Evolutionary conservation across 1,140 invertebrate genomes (phyloP).

Genomic region (Mizuhopecten yessoensis): DNA sequence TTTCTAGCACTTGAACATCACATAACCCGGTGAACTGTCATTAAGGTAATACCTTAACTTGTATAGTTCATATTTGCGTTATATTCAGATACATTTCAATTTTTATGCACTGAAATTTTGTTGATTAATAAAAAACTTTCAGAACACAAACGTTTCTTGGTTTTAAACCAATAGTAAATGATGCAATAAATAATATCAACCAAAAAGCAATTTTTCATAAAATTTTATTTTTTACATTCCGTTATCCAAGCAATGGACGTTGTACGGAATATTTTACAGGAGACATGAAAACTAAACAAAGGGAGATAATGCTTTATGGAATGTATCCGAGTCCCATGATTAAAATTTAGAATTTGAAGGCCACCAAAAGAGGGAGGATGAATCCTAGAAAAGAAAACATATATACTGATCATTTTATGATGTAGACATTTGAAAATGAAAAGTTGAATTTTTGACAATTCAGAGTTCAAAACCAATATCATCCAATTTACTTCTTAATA

Average conservation of each 20-base stretch:
- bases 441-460: no score
- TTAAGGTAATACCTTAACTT: background rate
- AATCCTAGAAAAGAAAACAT: background rate
- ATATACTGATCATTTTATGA: background rate
- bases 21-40: background rate
- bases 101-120: background rate
- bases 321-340: background rate
- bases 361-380: background rate
- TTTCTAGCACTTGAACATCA: no score
- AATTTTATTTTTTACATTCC: slow-evolving; percentile 17
- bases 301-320: slow-evolving; percentile 38
- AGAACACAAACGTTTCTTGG: no score
- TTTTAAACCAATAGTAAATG: no score
- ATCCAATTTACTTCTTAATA: no score
- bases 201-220: background rate
- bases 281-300: background rate
- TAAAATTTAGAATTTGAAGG: background rate
- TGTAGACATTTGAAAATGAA: no score
- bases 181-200: background rate
- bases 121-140: no score
- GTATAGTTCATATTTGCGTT: background rate
- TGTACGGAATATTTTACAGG: background rate
- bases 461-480: no score
- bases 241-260: background rate
- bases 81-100: background rate